phyloP scores from a whole-genome alignment of 2,113 vertebrate species.

The Xerus inauris region DNA sequence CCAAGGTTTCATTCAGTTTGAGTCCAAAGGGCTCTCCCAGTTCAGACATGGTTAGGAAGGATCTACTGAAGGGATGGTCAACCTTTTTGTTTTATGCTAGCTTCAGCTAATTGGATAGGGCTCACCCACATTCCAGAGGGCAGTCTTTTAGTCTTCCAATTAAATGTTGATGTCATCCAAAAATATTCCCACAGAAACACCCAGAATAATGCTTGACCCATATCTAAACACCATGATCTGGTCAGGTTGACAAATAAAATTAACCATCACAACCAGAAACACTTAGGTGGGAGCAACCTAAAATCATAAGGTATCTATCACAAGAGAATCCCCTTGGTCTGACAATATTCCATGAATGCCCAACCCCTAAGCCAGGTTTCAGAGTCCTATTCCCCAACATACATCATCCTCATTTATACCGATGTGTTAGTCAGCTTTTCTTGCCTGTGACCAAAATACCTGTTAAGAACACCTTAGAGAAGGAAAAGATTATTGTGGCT shows the following conservation, averaged over 20 bases:
- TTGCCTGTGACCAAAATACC: too few species aligned
- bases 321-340: neutral
- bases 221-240: neutral
- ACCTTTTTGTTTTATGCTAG: neutral
- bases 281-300: neutral
- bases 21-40: neutral
- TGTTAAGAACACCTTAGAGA: too few species aligned
- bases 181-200: neutral
- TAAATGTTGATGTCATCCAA: constrained; percentile 30
- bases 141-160: neutral
- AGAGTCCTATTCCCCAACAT: neutral
- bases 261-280: constrained; percentile 41
- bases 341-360: neutral
- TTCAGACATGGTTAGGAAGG: neutral
- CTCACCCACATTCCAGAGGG: neutral
- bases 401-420: neutral
- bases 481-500: too few species aligned
- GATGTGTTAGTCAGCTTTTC: too few species aligned
- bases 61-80: neutral
- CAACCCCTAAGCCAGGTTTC: neutral
- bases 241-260: constrained; percentile 17
- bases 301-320: neutral
- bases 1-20: neutral
- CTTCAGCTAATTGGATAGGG: neutral
- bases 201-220: neutral